phyloP scores from a whole-genome alignment of 2,113 vertebrate species.

The Melanerpes aurifrons region DNA sequence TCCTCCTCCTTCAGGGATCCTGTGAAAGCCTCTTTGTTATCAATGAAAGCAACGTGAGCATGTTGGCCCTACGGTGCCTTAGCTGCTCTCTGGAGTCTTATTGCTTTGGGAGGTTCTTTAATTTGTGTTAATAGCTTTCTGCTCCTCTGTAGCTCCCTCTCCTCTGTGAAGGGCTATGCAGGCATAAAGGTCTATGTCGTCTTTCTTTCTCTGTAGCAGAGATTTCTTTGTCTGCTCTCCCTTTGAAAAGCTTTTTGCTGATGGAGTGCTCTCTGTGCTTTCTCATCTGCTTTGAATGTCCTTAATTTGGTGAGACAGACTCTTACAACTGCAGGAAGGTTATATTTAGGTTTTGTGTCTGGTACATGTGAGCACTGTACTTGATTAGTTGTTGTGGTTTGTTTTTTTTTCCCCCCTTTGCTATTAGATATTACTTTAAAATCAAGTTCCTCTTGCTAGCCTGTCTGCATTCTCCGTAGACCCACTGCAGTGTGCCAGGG shows the following conservation, averaged over 20 bases:
- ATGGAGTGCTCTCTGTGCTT: conserved; percentile 21
- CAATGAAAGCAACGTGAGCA: neutral
- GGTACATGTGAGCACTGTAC: neutral
- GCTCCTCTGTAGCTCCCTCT: neutral
- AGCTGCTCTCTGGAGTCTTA: neutral
- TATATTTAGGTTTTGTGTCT: conserved; percentile 56
- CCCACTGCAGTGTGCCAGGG: neutral
- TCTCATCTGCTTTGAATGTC: conserved; percentile 57
- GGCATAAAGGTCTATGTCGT: neutral
- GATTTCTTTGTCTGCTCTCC: conserved; percentile 19
- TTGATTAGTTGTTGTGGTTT: neutral
- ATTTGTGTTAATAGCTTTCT: neutral
- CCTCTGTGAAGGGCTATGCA: neutral
- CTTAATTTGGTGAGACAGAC: conserved; percentile 57
- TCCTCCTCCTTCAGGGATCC: neutral
- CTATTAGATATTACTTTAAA: conserved; percentile 14
- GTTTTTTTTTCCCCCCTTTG: neutral
- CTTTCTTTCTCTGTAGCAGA: neutral
- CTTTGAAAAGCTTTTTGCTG: conserved; percentile 50
- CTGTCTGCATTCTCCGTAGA: neutral
- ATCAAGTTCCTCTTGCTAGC: neutral
- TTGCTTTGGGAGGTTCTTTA: conserved; percentile 18
- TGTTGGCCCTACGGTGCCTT: neutral
- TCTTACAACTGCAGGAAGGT: neutral
- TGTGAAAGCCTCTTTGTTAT: neutral